phyloP scores from a whole-genome alignment of 1,140 invertebrate genomes.

The Charaxes varanes region DNA sequence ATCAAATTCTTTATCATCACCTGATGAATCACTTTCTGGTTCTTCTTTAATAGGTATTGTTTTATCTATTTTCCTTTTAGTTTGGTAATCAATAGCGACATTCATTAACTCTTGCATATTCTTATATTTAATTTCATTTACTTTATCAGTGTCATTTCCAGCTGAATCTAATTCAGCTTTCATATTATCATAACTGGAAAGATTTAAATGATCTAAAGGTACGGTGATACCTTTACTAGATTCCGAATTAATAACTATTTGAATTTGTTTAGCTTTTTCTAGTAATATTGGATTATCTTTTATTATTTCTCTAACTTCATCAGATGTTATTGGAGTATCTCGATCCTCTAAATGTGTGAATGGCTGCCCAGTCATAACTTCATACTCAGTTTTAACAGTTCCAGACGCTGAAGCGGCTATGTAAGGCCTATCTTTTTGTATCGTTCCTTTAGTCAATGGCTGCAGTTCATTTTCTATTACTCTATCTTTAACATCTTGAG shows the following conservation, averaged over 20 bases:
- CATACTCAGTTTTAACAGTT: slow-evolving; percentile 51
- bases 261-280: slow-evolving; percentile 64
- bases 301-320: slow-evolving; percentile 51
- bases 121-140: slow-evolving; percentile 49
- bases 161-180: slow-evolving; percentile 38
- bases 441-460: slow-evolving; percentile 27
- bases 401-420: slow-evolving; percentile 42
- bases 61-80: slow-evolving; percentile 18
- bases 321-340: slow-evolving; percentile 37
- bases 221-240: slow-evolving; percentile 25
- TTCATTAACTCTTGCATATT: slow-evolving; percentile 51
- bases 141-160: slow-evolving; percentile 30
- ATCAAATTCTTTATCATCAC: slow-evolving; percentile 49
- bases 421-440: slow-evolving; percentile 31
- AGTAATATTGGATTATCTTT: slow-evolving; percentile 51
- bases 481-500: slow-evolving; percentile 40
- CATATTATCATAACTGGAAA: slow-evolving; percentile 41
- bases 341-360: slow-evolving; percentile 51
- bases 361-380: slow-evolving; percentile 63
- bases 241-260: slow-evolving; percentile 42
- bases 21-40: slow-evolving; percentile 18
- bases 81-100: slow-evolving; percentile 32
- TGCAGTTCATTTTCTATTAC: slow-evolving; percentile 58
- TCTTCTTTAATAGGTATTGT: slow-evolving; percentile 13
- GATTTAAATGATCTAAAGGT: slow-evolving; percentile 49